Conservation (phyloP, 2,888 invertebrate species). For the Xanthia icteritia region DNA sequence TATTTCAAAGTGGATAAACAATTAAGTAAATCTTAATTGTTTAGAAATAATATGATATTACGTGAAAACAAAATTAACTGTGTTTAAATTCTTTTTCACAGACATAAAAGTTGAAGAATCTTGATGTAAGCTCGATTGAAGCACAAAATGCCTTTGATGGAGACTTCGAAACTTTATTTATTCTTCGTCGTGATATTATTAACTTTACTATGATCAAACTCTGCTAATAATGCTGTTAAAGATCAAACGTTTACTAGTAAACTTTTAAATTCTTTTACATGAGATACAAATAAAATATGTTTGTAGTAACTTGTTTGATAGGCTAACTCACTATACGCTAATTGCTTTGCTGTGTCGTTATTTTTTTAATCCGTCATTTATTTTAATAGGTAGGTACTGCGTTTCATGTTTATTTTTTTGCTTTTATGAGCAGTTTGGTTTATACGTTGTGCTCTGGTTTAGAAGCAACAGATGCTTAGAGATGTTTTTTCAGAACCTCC, state of each 20-base stretch:
- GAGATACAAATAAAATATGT: not conserved
- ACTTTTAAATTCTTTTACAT: not conserved
- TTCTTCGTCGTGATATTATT: conserved; percentile 42
- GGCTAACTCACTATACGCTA: not conserved
- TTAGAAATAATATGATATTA: conserved; percentile 22
- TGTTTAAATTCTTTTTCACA: conserved; percentile 33
- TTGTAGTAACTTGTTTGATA: not conserved
- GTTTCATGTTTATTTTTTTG: not conserved
- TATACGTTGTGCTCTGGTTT: not conserved
- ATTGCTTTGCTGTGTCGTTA: conserved; percentile 20
- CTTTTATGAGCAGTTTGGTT: too few relatives aligned
- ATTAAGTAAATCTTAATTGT: conserved; percentile 15
- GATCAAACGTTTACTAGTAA: conserved; percentile 3
- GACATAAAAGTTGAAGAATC: conserved; percentile 43
- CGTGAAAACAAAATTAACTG: conserved; percentile 22
- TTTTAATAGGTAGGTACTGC: not conserved
- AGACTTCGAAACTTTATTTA: conserved; percentile 49
- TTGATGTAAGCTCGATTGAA: conserved; percentile 53
- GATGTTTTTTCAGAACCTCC: not conserved
- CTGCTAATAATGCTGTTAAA: conserved; percentile 24
- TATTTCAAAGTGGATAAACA: conserved; percentile 24
- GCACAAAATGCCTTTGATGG: conserved; percentile 40
- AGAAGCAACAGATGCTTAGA: not conserved
- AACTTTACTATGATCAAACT: conserved; percentile 32
- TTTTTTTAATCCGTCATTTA: conserved; percentile 1